phyloP scores from a whole-genome alignment of 2,888 invertebrate genomes.

The Augochlorella aurata region DNA sequence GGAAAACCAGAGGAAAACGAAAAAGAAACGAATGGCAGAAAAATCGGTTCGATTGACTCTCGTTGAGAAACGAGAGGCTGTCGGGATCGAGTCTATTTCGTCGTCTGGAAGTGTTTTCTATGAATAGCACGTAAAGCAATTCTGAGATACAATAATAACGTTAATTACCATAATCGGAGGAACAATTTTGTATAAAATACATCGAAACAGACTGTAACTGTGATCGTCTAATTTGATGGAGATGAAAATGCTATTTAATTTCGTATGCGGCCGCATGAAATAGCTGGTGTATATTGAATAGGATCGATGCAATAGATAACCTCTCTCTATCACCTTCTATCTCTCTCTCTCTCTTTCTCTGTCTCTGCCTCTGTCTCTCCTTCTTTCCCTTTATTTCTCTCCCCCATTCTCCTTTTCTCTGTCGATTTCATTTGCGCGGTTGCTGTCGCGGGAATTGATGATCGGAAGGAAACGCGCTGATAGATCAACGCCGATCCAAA shows the following conservation, averaged over 20 bases:
- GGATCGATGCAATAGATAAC: constrained; percentile 31
- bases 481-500: background rate
- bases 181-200: constrained; percentile 61
- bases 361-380: background rate
- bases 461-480: background rate
- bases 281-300: constrained; percentile 34
- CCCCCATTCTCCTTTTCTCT: background rate
- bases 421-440: background rate
- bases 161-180: constrained; percentile 57
- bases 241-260: constrained; percentile 52
- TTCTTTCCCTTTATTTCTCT: background rate
- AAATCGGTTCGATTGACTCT: background rate
- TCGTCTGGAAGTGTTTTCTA: constrained; percentile 46
- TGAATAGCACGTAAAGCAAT: constrained; percentile 64
- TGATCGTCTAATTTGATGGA: constrained; percentile 55
- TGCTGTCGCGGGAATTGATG: background rate
- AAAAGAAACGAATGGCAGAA: background rate
- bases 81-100: constrained; percentile 20
- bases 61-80: constrained; percentile 8
- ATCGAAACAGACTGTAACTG: constrained; percentile 57
- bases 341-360: background rate
- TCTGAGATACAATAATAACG: constrained; percentile 63
- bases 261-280: constrained; percentile 40
- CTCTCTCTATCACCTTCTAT: background rate
- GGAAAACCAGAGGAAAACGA: background rate